Evolutionary conservation across 2,113 vertebrate genomes (phyloP).

Genomic region (Ameiurus melas): DNA sequence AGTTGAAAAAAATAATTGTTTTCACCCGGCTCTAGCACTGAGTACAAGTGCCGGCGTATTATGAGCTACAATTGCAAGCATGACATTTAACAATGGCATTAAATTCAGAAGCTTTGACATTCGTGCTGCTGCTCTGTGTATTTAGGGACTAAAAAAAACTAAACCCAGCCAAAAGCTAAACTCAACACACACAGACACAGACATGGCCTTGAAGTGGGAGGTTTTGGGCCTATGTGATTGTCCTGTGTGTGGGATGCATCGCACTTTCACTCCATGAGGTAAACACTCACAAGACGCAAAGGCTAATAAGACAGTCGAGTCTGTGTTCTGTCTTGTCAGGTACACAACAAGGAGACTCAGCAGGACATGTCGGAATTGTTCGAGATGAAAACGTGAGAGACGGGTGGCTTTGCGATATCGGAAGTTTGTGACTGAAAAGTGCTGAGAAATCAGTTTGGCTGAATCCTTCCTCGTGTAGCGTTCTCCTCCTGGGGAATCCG

Average conservation of each 20-base stretch:
- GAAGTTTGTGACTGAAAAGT: conserved; percentile 22
- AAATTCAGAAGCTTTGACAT: background rate
- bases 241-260: background rate
- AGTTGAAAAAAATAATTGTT: background rate
- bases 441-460: conserved; percentile 22
- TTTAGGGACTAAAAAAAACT: background rate
- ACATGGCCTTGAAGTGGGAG: background rate
- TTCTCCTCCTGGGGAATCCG: background rate
- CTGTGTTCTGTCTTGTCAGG: background rate
- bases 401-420: background rate
- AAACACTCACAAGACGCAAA: background rate
- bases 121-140: conserved; percentile 6
- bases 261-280: background rate
- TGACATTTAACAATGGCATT: conserved; percentile 15
- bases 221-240: conserved; percentile 12
- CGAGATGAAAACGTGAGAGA: background rate
- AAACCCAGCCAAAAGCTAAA: conserved; percentile 1
- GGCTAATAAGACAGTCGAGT: conserved; percentile 10
- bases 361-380: background rate
- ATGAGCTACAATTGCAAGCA: conserved; percentile 13
- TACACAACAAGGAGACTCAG: background rate
- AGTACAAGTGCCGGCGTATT: background rate
- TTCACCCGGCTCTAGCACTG: background rate
- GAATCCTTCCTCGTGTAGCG: background rate
- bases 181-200: background rate